These are phyloP conservation scores for Spilogale gracilis DNA, from an alignment of 2,113 vertebrate genomes.

Conservation along the genomic window DNA sequence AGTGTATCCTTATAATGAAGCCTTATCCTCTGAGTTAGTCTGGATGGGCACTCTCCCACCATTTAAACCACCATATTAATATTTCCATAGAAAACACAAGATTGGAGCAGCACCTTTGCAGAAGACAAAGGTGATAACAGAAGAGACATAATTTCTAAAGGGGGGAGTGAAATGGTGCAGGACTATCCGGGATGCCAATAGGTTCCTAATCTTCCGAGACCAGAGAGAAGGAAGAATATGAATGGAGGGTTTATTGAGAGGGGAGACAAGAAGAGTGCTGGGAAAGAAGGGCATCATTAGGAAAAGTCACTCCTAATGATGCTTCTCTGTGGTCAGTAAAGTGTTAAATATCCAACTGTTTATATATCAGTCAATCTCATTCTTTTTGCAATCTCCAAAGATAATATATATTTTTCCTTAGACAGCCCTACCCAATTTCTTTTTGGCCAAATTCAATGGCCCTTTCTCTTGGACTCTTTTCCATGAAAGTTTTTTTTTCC, in stretches of 20 bases:
- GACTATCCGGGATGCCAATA: background rate
- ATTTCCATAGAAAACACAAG: background rate
- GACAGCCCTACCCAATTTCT: background rate
- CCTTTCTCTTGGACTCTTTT: background rate
- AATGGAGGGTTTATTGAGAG: background rate
- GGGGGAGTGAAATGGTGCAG: rapidly evolving
- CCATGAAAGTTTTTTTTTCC: background rate
- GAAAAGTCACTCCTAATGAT: background rate
- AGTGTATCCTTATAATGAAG: background rate
- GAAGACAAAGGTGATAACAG: background rate
- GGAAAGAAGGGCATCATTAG: background rate
- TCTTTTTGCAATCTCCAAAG: background rate
- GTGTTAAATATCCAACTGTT: background rate
- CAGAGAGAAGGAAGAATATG: background rate
- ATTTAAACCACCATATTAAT: background rate
- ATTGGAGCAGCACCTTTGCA: background rate
- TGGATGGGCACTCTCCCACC: background rate
- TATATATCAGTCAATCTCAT: background rate
- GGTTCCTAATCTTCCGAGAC: background rate
- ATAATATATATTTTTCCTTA: slow-evolving; percentile 1
- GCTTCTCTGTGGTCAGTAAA: background rate
- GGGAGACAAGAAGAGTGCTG: background rate
- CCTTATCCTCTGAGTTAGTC: background rate
- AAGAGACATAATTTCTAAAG: background rate
- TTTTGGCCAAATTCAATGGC: background rate